Base-by-base conservation (phyloP, 2,113 vertebrate species). In the Pseudorhombus dupliciocellatus region DNA sequence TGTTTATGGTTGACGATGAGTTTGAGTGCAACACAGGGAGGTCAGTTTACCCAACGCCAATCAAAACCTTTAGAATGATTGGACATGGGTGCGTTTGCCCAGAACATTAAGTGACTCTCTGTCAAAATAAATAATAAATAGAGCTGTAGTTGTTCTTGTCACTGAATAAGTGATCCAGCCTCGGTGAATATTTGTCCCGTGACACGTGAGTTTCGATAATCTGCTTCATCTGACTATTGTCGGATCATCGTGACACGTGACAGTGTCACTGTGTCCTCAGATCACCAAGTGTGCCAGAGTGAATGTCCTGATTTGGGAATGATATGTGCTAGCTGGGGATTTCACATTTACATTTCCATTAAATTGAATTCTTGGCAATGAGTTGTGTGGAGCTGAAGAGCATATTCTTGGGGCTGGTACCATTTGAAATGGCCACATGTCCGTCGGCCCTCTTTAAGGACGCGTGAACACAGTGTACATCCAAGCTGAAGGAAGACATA, bases 361-460 rank as follows among this genome's bases (percentile, higher is more conserved):
- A 28, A 28, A 28, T 28, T 3, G 60, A 44, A 21, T 59, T 51
- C n/a, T 12, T 46, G 16, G 21, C 44, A 58, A 62, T 0, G 15
- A 40, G 6, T 2, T 57, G 12, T 31, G 34, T 18, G 16, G 15
- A 51, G 51, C 62, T 66, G 46, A 66, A 66, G 30, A 6, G 37
- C 9, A 26, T 44, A 61, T 30, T 37, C 24, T 65, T 44, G 2
- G 10, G 52, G 5, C 55, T 34, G 8, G 58, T 26, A 11, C 11
- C 18, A 56, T 31, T 21, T 20, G 15, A 67, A 51, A n/a, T 18
- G 50, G 31, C 16, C 20, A 69, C 70, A 73, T 82, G 53, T 68
- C 66, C 57, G 63, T 79, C 62, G 54, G 54, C 69, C 77, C 68
- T 50, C 46, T 66, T 11, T 25, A 51, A 70, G 73, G 16, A 25